Evolutionary conservation across 2,113 vertebrate genomes (phyloP), one percentile per base, ranked within the genome.

Genomic region (Rattus norvegicus): DNA sequence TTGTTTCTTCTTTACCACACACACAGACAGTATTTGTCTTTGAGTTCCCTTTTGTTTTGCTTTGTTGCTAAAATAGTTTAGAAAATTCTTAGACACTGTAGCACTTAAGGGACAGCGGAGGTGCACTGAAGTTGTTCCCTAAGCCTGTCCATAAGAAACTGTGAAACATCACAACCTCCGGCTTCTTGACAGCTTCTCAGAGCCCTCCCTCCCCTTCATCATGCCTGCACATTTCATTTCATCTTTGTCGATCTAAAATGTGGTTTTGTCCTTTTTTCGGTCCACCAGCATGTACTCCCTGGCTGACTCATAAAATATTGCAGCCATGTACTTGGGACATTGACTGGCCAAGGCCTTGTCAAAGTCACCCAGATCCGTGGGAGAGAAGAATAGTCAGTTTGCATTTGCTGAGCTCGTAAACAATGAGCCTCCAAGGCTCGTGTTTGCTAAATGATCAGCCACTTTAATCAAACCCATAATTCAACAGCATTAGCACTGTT

Each of bases 381-480:
- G 26, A 94, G 22, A 80, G 49, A 54, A 89, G 59, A 89, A 67
- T 11, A 87, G 94, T 85, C 88, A 26, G 80, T 97, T 92, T 69
- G 75, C 39, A n/a, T 95, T 94, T 96, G 95, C 73, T 69, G 11
- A 95, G 56, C 75, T 67, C 26, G 30, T 56, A 97, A 97, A 95
- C 87, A 96, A 80, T 69, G 65, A 19, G 7, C 56, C 79, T 92
- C 75, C 39, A 56, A n/a, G 39, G 59, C 49, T 73, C 92, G 17
- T 61, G 91, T 70, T 92, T 80, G 80, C 92, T 96, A 94, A 84
- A 56, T 67, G 83, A 95, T 92, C 56, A 10, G 81, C 63, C 22
- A 43, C 93, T 54, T 87, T 95, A 92, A 96, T 96, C 97, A 96
- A 95, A 85, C 92, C 95, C 80, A 93, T 93, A 85, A 94, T 95